Base-by-base conservation (phyloP, 1,140 invertebrate species). In the Diorhabda carinulata region DNA sequence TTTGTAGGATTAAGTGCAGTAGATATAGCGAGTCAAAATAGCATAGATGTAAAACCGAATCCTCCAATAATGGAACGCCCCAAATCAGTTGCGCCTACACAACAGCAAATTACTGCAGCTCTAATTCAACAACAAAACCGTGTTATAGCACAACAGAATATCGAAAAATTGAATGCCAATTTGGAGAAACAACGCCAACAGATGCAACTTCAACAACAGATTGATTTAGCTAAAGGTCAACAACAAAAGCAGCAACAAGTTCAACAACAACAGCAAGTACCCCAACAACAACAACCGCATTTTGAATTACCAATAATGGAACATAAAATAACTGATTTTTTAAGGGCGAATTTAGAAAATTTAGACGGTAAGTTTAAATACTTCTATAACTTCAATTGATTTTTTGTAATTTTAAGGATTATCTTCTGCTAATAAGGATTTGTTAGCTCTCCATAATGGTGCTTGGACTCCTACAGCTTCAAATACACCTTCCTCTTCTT, bases 381-480 rank as follows among this genome's bases (percentile, higher is more conserved):
- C 4, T 52, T 8, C 3, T 4, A 52, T 52, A 52, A 52, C n/a
- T 25, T 25, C 25, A 25, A 25, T 25, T 25, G 25, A 25, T 25
- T 25, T 25, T 25, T 25, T 25, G 10, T 61, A 61, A 40, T 58
- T 65, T 72, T 4, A 40, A 78, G 77, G 80, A 7, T 73, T 71
- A 74, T 79, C 83, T 58, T 82, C 84, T 66, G 85, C 87, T 9
- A 88, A 87, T 76, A 88, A 90, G 80, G 88, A 90, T 80, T 79
- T 90, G n/a, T 77, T 90, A 68, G 88, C 88, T 42, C 79, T 89
- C 58, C 88, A 90, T 71, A 90, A 90, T 78, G 88, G 88, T 52
- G 85, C 87, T 41, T 90, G 88, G 88, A 77, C 80, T 57, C 70
- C 78, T 42, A 67, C 74, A 2, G 78, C 80, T 57, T 69, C 78